Base-by-base conservation (phyloP, 2,888 invertebrate species). In the Chouioia cunea region DNA sequence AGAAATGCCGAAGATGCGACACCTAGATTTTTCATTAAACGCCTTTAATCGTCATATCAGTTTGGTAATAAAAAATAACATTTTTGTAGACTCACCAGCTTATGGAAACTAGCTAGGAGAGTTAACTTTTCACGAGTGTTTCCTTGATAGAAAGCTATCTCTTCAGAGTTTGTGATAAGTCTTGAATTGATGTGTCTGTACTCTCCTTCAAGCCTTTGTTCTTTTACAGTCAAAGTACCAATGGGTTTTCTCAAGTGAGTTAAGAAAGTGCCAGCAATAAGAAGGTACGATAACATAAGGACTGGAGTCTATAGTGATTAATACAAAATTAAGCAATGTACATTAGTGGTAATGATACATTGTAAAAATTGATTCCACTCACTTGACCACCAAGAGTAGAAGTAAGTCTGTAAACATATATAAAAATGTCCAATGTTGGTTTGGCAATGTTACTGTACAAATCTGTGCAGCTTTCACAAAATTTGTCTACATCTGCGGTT, bases 141-240 rank as follows among this genome's bases (percentile, higher is more conserved):
- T 75, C 95, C 94, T 87, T 93, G 91, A 79, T 92, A 93, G 84
- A 93, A 93, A 0, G 93, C 92, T 52, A 97, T 91, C 86, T 99
- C 99, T 86, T 99, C 99, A 0, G 97, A 95, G 86, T 99, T 97
- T 0, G 97, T 97, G 73, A 99, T 99, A 43, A 99, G 89, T 62
- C 99, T 89, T 2, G 98, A 96, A 86, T 99, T 97, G 44, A 98
- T 97, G 82, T 96, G 98, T 83, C 99, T 90, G 87, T 96, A 98
- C 88, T 99, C 98, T 65, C 99, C 99, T 88, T 99, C 99, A n/a
- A 98, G 87, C 84, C 95, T 95, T 86, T 99, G 99, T 85, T 99
- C 99, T 73, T 91, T 91, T 0, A 97, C 95, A 0, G 99, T 99
- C 88, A 99, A 89, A 58, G 91, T 88, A 1, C 90, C 89, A 73